These are phyloP conservation scores for Umimayanthus chanpuru DNA, from an alignment of 92 coral and sea anemone genomes.

Conservation along the genomic window DNA sequence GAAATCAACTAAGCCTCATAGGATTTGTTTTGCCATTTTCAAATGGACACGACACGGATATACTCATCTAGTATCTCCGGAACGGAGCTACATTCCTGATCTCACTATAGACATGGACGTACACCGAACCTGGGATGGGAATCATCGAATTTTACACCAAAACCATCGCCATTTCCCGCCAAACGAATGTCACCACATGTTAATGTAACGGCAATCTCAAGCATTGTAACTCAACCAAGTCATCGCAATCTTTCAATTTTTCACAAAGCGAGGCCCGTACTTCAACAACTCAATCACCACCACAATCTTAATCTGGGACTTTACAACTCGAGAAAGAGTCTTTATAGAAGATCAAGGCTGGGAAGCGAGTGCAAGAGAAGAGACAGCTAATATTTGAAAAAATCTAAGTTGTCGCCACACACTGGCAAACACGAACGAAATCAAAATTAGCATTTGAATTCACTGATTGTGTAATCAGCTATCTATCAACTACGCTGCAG, in stretches of 20 bases:
- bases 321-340: conserved; percentile 2
- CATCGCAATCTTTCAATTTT: not conserved
- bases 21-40: not conserved
- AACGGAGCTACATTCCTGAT: no score
- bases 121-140: conserved; percentile 33
- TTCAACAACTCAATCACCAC: not conserved
- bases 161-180: conserved; percentile 37
- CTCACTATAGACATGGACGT: no score
- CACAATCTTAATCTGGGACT: not conserved
- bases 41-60: no score
- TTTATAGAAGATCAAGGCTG: conserved; percentile 17
- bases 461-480: conserved; percentile 51
- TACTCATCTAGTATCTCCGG: no score
- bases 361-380: not conserved
- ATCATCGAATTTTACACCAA: not conserved
- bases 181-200: conserved; percentile 10
- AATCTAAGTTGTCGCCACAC: conserved; percentile 10
- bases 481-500: conserved; percentile 48
- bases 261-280: not conserved
- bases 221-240: not conserved
- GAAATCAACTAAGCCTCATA: conserved; percentile 2
- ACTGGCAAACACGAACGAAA: conserved; percentile 12
- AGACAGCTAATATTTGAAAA: not conserved
- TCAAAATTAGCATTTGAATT: conserved; percentile 12
- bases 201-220: conserved; percentile 21